Base-by-base conservation (phyloP, 2,797 vertebrate genomes). In the Gephyroberyx darwinii region DNA sequence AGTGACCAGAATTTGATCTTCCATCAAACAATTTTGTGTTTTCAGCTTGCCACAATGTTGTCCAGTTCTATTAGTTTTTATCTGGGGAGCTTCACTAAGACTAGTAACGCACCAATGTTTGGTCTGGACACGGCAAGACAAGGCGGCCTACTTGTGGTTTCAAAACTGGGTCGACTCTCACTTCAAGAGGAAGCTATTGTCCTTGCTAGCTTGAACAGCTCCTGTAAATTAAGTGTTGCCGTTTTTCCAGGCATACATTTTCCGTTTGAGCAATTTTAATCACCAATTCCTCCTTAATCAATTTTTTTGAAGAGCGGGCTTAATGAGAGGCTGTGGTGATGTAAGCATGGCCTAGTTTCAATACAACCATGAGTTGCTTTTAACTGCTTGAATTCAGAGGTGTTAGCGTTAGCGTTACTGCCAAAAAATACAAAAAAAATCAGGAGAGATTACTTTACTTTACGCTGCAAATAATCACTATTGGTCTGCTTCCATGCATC, bases 181-280 rank as follows among this genome's bases (percentile, higher is more conserved):
- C 12, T 41, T 13, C 12, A 41, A 41, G 8, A 41, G 39, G 39
- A 13, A 41, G 8, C 9, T 41, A 41, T 41, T 41, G 39, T 41
- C 39, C 39, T 9, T 37, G 35, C 20, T 55, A 65, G 70, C 61
- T 37, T 30, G 19, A 74, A 65, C 51, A 51, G 59, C 65, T 10
- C 39, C 39, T 59, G 31, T 62, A 48, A 65, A 52, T 30, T n/a
- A 47, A 10, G n/a, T 50, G 39, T 13, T 41, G 35, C 6, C 5
- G 56, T 69, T 78, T 58, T 68, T 5, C 50, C 5, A 16, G 33
- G 52, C 58, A 81, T 74, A 47, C 37, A 83, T 85, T 82, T 82
- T 81, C 69, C 52, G 61, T 78, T 58, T 61, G 56, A 84, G 33
- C 26, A 8, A 31, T 76, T 86, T 82, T 81, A 82, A 84, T 87